Base-by-base conservation (phyloP, 2,888 invertebrate species). In the Pasiphila rectangulata region DNA sequence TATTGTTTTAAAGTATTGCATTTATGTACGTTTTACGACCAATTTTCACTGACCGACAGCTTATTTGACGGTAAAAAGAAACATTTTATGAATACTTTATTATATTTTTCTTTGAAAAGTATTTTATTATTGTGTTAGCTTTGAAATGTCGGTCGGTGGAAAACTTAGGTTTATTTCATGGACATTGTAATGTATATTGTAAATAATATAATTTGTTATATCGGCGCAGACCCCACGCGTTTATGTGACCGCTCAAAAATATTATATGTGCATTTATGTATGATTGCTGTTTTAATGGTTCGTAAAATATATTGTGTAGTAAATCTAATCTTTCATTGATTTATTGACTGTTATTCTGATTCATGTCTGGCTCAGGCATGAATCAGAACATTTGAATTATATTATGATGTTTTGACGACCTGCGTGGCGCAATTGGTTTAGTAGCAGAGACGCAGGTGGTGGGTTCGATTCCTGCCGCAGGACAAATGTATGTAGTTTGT, bases 301-400 rank as follows among this genome's bases (percentile, higher is more conserved):
- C 50, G 64, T 58, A 67, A 71, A 69, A 72, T 72, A 68, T 71
- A 72, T 71, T 74, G 69, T 74, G 72, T 73, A 75, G 69, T 61
- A 66, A 69, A 63, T 59, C 56, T 10, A 2, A 2, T 2, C 35
- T 66, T 50, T 57, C 52, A 60, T 56, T 50, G 35, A 37, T 49
- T 50, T 46, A 50, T 39, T 39, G 36, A 6, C 24, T 36, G 44
- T 16, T 47, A 32, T 4, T 39, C 3, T 20, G 19, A 25, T 21
- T 21, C 3, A 43, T 17, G 23, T 29, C 13, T n/a, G 9, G n/a
- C n/a, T n/a, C n/a, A n/a, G n/a, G n/a, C n/a, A n/a, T n/a, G n/a
- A n/a, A n/a, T n/a, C n/a, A 13, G 5, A 25, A 13, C 25, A 21
- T 32, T 19, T 21, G 9, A 10, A 32, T 19, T 4, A 32, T 17